Evolutionary conservation across 2,113 vertebrate genomes (phyloP), one percentile per base, ranked within the genome.

Genomic region (Neolamprologus tretocephalus): DNA sequence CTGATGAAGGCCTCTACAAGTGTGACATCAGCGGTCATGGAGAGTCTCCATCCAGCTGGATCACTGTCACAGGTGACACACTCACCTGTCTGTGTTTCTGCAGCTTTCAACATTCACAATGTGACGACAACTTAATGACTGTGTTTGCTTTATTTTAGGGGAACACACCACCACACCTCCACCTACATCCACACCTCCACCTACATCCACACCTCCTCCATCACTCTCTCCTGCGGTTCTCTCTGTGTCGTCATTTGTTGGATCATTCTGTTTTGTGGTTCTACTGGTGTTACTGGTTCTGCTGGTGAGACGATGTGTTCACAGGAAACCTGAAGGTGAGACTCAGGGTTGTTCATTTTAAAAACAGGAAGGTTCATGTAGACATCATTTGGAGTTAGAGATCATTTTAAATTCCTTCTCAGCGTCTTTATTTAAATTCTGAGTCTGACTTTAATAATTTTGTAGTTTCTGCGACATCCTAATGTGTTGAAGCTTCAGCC

Each of bases 121-220:
- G 47, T 49, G 8, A 49, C 47, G 16, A 49, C 8, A 19, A 49
- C 47, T 49, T 19, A 3, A n/a, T 51, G 49, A 51, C 49, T 51
- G 19, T 51, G 9, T 51, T 51, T 51, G 19, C 19, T 53, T 53
- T 53, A 10, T 53, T 53, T n/a, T 6, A n/a, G 49, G 0, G 0
- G 0, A 6, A 53, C 0, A 6, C 51, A 0, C 51, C 51, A 54
- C 45, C 45, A 0, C 42, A 42, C 17, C 49, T 51, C 17, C 17
- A 19, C 1, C 49, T 51, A 51, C 5, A 51, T 51, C 49, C 5
- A n/a, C 49, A 11, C n/a, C 51, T 54, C n/a, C n/a, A 54, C 0
- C 51, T 54, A 11, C 51, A 54, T 21, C n/a, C n/a, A 11, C 5
- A 51, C 49, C 17, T n/a, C 5, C 49, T n/a, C 17, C 49, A n/a